These are phyloP conservation scores for Ailuropoda melanoleuca DNA, from an alignment of 2,113 vertebrate species.

Conservation along the genomic window DNA sequence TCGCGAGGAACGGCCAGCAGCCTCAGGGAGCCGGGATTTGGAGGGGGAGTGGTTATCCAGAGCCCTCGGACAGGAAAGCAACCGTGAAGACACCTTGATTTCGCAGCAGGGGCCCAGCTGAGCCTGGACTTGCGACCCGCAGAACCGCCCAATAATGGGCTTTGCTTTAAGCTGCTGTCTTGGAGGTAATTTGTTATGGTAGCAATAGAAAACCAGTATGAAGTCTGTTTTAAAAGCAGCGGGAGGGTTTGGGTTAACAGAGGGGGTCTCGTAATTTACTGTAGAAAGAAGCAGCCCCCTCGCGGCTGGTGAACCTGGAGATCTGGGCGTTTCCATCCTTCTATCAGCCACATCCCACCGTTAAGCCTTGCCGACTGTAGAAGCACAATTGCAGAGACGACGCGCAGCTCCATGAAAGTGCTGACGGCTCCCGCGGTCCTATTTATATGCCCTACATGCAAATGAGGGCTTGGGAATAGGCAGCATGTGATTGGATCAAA, in stretches of 20 bases:
- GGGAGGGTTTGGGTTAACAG: not conserved
- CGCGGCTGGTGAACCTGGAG: not conserved
- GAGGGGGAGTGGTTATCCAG: not conserved
- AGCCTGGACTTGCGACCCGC: not conserved
- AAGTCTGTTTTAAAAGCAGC: not conserved
- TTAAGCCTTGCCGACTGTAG: not conserved
- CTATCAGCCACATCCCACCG: not conserved
- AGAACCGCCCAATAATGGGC: not conserved
- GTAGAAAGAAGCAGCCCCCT: not conserved
- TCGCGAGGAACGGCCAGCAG: not conserved
- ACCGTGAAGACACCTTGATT: not conserved
- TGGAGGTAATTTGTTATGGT: not conserved
- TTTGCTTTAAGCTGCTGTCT: not conserved
- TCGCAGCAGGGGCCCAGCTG: no score
- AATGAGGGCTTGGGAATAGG: not conserved
- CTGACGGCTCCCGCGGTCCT: rapidly evolving
- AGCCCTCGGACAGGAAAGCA: not conserved
- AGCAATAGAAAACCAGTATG: not conserved
- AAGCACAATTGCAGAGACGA: rapidly evolving
- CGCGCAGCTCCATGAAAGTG: rapidly evolving
- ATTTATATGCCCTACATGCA: not conserved
- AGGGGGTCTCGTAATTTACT: not conserved
- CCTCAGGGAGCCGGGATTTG: no score
- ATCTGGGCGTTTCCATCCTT: not conserved
- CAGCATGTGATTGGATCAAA: not conserved